Evolutionary conservation across 2,888 invertebrate genomes (phyloP), one percentile per base, ranked within the genome.

Genomic region (Catocala fraxini): DNA sequence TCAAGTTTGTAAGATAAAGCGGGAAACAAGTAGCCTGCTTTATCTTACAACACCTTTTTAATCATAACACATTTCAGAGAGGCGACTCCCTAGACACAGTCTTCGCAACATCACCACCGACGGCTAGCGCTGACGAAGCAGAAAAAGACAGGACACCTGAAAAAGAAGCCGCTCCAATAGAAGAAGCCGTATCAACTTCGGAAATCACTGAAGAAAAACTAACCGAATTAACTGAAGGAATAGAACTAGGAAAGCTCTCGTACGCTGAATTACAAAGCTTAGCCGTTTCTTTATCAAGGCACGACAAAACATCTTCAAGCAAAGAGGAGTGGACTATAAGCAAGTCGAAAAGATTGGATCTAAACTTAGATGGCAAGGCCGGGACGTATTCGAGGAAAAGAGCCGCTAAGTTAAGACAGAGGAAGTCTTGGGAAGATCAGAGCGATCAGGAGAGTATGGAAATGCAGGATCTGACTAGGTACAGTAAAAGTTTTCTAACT

Each of bases 341-440:
- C 65, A 94, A 94, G 68, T 92, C 93, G 0, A 93, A 93, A 63
- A 83, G 93, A 56, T 75, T 93, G 65, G 94, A 94, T 69, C 74
- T 94, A 48, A 93, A 93, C 71, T 75, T 93, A 45, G 93, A 92
- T 68, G 93, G 93, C 0, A 93, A 93, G 81, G 93, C 94, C 13
- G 94, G 93, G 5, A 94, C 94, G 0, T 94, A 94, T 90, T 94
- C 92, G 85, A 89, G 91, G 59, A 93, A 91, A 70, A 84, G 92
- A 39, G 94, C 93, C 2, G 92, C 91, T 1, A 94, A 92, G 67
- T 74, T 95, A 35, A 91, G 90, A 60, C 95, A 95, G 65, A 92
- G 95, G 43, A 94, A 95, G 69, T 96, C 96, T 5, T 97, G 97
- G 97, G 96, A 97, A 70, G 96, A 96, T 68, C 96, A 96, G 66